These are phyloP conservation scores for Eriocheir sinensis DNA, from an alignment of 1,140 invertebrate species.

Conservation along the genomic window DNA sequence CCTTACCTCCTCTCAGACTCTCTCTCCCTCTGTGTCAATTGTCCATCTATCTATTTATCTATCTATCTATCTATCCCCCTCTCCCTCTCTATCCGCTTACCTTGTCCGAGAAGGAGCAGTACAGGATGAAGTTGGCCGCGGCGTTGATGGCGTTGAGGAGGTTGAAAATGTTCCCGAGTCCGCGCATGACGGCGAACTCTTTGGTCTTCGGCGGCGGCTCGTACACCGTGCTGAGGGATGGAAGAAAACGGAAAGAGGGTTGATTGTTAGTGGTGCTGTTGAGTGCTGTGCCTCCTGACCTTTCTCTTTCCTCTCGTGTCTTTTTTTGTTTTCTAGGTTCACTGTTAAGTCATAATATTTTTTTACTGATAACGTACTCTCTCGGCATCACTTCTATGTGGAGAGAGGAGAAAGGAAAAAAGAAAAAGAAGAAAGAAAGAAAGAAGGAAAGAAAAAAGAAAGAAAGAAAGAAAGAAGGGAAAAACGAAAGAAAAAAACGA, in stretches of 20 bases:
- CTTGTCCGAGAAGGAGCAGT: constrained; percentile 89
- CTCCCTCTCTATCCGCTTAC: no score
- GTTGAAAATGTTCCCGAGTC: constrained; percentile 88
- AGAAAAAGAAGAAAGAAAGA: not conserved
- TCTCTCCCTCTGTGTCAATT: no score
- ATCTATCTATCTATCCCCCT: no score
- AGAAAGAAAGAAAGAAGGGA: not conserved
- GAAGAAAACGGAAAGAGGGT: no score
- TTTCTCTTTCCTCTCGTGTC: no score
- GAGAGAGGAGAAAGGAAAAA: not conserved
- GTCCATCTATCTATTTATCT: constrained; percentile 12
- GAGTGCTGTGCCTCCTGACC: no score
- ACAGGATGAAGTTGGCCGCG: constrained; percentile 89
- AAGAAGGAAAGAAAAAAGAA: not conserved
- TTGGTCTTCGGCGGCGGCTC: constrained; percentile 73
- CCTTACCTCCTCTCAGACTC: no score
- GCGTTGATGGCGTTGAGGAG: constrained; percentile 88
- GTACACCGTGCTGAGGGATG: constrained; percentile 70
- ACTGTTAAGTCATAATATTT: no score
- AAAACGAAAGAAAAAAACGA: not conserved
- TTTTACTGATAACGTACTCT: no score
- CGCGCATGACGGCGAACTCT: constrained; percentile 82
- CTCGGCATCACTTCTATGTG: no score
- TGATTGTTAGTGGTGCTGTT: no score
- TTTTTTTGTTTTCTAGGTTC: no score